Evolutionary conservation across 92 coral and sea anemone genomes (phyloP).

Genomic region (Muricea muricata): DNA sequence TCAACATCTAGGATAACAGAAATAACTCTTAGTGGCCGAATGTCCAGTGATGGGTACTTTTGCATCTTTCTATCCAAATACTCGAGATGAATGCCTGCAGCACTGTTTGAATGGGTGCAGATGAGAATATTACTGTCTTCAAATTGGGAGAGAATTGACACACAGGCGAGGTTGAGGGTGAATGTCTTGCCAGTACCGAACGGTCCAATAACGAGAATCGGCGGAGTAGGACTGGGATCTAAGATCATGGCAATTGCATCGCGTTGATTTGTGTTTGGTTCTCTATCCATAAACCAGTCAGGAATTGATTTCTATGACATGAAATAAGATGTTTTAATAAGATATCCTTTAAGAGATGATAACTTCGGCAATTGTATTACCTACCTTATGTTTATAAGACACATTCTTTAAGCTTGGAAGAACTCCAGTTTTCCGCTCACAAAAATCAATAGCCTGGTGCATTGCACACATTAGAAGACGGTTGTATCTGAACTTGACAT

Average conservation of each 20-base stretch:
- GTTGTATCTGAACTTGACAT: too few species aligned
- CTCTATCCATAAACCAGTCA: constrained; percentile 54
- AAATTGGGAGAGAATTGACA: constrained; percentile 62
- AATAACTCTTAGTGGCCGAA: constrained; percentile 73
- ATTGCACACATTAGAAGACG: constrained; percentile 79
- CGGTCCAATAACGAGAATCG: too few species aligned
- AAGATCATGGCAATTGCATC: constrained; percentile 54
- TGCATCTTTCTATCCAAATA: constrained; percentile 66
- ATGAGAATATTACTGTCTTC: constrained; percentile 71
- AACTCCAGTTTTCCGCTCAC: constrained; percentile 46
- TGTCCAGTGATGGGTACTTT: neutral
- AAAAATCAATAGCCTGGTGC: constrained; percentile 85
- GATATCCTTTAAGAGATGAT: too few species aligned
- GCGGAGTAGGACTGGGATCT: constrained; percentile 46
- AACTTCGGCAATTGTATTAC: too few species aligned
- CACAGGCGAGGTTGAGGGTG: too few species aligned
- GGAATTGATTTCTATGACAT: constrained; percentile 25
- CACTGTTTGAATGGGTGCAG: too few species aligned
- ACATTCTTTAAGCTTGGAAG: constrained; percentile 38
- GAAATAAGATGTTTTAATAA: neutral
- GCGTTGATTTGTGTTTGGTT: constrained; percentile 47
- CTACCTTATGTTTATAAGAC: constrained; percentile 31
- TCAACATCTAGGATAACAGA: constrained; percentile 49
- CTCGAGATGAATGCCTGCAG: constrained; percentile 87
- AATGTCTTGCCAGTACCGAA: too few species aligned